Conservation (phyloP, 1,140 invertebrate genomes). For the Ceratitis capitata region DNA sequence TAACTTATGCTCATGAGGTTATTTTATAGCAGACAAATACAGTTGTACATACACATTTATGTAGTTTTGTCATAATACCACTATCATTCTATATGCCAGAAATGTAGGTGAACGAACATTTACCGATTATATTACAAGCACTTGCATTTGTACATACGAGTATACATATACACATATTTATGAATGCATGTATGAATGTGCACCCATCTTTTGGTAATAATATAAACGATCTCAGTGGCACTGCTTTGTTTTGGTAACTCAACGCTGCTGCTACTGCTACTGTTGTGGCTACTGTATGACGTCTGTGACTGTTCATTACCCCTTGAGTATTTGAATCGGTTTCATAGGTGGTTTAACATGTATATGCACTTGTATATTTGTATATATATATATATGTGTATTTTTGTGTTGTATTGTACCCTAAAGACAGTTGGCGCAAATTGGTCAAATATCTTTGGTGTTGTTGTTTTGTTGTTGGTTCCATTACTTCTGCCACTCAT, state of each 20-base stretch:
- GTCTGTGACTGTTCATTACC: neutral
- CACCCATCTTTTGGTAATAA: neutral
- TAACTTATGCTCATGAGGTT: slow-evolving; percentile 38
- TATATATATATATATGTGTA: neutral
- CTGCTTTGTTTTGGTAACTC: too few relatives aligned
- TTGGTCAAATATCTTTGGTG: neutral
- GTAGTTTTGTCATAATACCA: neutral
- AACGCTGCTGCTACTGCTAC: neutral
- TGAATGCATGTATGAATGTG: too few relatives aligned
- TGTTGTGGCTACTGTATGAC: neutral
- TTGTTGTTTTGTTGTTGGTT: neutral
- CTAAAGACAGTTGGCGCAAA: neutral
- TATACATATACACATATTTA: too few relatives aligned
- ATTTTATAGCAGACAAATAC: neutral
- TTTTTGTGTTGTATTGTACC: neutral
- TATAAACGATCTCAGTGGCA: neutral
- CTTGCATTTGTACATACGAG: too few relatives aligned
- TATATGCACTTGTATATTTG: neutral
- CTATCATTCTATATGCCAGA: too few relatives aligned
- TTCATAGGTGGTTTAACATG: too few relatives aligned
- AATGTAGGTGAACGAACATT: too few relatives aligned
- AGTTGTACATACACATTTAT: neutral
- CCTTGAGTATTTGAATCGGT: neutral
- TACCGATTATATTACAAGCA: too few relatives aligned
- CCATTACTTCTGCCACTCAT: neutral